Percentiles rank a stretch among this genome's conserved stretches.
Conservation (phyloP, 2,888 invertebrate genomes). For the Caenorhabditis sp. region DNA sequence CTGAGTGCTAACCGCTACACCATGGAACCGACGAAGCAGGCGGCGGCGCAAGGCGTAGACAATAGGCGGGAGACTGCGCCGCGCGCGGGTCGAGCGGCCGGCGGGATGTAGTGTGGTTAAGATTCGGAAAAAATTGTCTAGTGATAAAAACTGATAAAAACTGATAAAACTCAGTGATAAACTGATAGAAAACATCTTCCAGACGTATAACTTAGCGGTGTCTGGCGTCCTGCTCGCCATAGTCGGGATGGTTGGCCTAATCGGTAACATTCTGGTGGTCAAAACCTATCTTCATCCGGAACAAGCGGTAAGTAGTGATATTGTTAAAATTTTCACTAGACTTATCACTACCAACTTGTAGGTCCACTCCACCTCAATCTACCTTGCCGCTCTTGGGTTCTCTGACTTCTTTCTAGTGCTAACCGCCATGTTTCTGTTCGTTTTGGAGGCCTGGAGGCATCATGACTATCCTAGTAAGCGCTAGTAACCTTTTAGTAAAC, state of each 20-base stretch:
- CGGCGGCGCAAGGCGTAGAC: not conserved
- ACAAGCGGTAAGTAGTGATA: slow-evolving; percentile 45
- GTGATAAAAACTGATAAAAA: too few relatives aligned
- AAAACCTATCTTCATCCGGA: slow-evolving; percentile 74
- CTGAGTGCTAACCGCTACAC: slow-evolving; percentile 77
- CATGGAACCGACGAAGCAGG: slow-evolving; percentile 62
- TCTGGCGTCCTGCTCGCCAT: slow-evolving; percentile 80
- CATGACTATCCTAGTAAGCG: slow-evolving; percentile 77
- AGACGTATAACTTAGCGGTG: slow-evolving; percentile 80
- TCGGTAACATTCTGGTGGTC: slow-evolving; percentile 79
- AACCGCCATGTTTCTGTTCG: slow-evolving; percentile 82
- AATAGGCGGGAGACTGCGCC: too few relatives aligned
- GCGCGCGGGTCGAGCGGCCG: not conserved
- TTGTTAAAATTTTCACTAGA: not conserved
- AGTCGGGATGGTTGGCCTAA: slow-evolving; percentile 78
- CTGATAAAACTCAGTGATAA: too few relatives aligned
- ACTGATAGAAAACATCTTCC: slow-evolving; percentile 39
- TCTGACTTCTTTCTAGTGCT: slow-evolving; percentile 81
- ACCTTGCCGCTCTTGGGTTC: slow-evolving; percentile 78
- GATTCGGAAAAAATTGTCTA: not conserved
- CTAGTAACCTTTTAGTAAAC: not conserved
- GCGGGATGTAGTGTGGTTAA: not conserved
- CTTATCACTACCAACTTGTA: slow-evolving; percentile 6
- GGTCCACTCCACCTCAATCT: slow-evolving; percentile 80
- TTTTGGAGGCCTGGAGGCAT: slow-evolving; percentile 82